phyloP scores from a whole-genome alignment of 1,140 invertebrate species.

The Gryllus bimaculatus region DNA sequence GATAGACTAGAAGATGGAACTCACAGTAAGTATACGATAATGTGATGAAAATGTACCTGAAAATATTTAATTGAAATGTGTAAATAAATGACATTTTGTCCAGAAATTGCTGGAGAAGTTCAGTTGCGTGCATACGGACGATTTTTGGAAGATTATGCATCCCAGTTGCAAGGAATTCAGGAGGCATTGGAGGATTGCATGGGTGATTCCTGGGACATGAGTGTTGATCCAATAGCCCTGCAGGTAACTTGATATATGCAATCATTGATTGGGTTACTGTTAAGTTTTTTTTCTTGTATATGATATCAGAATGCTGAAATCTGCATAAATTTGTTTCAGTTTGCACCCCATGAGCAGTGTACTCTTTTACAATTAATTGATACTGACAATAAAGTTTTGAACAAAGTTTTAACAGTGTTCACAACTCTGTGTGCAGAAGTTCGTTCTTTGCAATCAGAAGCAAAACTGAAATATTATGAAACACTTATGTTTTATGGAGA shows the following conservation, averaged over 20 bases:
- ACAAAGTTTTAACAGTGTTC: slow-evolving; percentile 71
- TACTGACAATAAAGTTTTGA: slow-evolving; percentile 72
- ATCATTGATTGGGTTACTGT: neutral
- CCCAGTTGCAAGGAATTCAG: slow-evolving; percentile 42
- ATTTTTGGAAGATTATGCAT: slow-evolving; percentile 57
- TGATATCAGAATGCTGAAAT: neutral
- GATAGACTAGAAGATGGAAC: slow-evolving; percentile 17
- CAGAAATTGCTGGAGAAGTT: slow-evolving; percentile 49
- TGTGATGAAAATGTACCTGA: neutral
- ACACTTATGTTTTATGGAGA: slow-evolving; percentile 56
- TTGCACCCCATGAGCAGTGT: slow-evolving; percentile 49
- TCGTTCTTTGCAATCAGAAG: slow-evolving; percentile 54
- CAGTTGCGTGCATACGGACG: slow-evolving; percentile 57
- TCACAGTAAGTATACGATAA: slow-evolving; percentile 19
- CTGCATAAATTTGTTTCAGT: slow-evolving; percentile 28
- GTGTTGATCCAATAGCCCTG: slow-evolving; percentile 46
- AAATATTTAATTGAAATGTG: neutral
- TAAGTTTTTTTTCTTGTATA: neutral
- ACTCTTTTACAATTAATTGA: slow-evolving; percentile 57
- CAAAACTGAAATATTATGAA: slow-evolving; percentile 49
- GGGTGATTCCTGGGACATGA: slow-evolving; percentile 42
- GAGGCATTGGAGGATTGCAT: slow-evolving; percentile 39
- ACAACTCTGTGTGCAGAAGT: slow-evolving; percentile 71
- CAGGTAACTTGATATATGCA: slow-evolving; percentile 36
- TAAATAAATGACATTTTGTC: slow-evolving; percentile 10